These are phyloP conservation scores for Heteronetta atricapilla DNA, from an alignment of 2,113 vertebrate genomes.

Conservation along the genomic window DNA sequence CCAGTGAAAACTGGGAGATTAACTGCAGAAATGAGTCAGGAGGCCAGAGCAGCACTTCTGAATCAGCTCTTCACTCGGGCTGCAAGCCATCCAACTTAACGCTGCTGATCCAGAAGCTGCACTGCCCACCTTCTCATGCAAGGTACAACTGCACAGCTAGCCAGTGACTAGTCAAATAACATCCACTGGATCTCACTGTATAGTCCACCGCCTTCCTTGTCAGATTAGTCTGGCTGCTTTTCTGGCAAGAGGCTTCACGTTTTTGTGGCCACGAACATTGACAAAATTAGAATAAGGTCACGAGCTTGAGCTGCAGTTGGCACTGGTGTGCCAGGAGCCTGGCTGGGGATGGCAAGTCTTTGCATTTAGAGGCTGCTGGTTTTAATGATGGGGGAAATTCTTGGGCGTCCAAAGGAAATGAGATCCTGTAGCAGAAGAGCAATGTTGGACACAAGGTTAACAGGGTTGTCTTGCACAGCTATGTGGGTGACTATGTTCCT, in stretches of 20 bases:
- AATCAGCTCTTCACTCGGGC: not conserved
- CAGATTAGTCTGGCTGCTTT: not conserved
- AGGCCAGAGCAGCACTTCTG: not conserved
- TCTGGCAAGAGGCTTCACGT: not conserved
- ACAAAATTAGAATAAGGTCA: not conserved
- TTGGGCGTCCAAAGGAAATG: constrained; percentile 20
- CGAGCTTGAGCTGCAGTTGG: not conserved
- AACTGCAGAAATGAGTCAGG: not conserved
- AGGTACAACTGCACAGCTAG: not conserved
- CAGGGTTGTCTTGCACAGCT: not conserved
- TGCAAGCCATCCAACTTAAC: not conserved
- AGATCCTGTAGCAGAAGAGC: not conserved
- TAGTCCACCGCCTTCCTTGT: not conserved
- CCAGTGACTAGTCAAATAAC: not conserved
- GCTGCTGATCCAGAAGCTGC: not conserved
- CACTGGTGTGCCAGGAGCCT: constrained; percentile 6
- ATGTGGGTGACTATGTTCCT: not conserved
- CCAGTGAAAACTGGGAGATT: not conserved
- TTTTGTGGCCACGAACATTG: not conserved
- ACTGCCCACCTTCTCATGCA: not conserved
- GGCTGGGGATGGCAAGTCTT: not conserved
- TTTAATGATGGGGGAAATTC: constrained; percentile 48
- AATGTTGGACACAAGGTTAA: not conserved
- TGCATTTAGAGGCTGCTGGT: not conserved
- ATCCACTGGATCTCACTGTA: not conserved